Percentiles rank a stretch among this genome's conserved stretches.
Conservation (phyloP, 1,140 invertebrate genomes). For the Hermetia illucens region DNA sequence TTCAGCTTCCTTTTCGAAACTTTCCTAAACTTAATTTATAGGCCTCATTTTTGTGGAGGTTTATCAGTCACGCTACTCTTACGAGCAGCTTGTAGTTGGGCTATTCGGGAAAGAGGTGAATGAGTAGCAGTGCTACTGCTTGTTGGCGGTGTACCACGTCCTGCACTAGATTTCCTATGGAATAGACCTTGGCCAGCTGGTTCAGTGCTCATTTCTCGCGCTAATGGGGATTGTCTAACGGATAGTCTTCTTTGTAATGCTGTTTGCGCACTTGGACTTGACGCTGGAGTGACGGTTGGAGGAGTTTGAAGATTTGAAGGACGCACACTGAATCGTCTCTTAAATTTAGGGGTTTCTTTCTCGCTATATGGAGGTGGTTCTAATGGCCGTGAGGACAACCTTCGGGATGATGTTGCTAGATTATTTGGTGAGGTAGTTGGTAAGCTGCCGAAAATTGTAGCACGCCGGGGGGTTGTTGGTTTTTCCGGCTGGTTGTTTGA, state of each 20-base stretch:
- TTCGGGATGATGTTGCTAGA: constrained; percentile 6
- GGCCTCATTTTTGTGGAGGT: no score
- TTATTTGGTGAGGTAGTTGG: constrained; percentile 8
- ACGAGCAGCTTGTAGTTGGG: constrained; percentile 27
- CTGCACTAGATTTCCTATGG: constrained; percentile 1
- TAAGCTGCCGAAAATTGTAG: constrained; percentile 24
- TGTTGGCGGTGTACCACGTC: constrained; percentile 9
- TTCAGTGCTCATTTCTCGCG: constrained; percentile 15
- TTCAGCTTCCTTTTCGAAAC: no score
- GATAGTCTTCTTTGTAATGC: constrained; percentile 24
- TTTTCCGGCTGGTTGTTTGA: constrained; percentile 12
- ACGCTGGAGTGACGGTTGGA: background rate
- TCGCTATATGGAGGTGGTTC: background rate
- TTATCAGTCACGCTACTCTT: constrained; percentile 27
- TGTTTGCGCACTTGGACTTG: constrained; percentile 13
- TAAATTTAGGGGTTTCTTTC: constrained; percentile 15
- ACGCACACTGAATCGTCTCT: constrained; percentile 25
- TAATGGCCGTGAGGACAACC: background rate
- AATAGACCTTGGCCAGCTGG: constrained; percentile 6
- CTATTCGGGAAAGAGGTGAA: constrained; percentile 25
- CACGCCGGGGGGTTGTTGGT: constrained; percentile 22
- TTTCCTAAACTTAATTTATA: no score
- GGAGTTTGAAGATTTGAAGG: constrained; percentile 27
- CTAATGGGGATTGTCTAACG: constrained; percentile 24
- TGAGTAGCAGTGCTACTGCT: constrained; percentile 27